Percentiles rank a stretch among this genome's conserved stretches.
phyloP scores from a whole-genome alignment of 2,113 vertebrate species.

The Calcarius ornatus region DNA sequence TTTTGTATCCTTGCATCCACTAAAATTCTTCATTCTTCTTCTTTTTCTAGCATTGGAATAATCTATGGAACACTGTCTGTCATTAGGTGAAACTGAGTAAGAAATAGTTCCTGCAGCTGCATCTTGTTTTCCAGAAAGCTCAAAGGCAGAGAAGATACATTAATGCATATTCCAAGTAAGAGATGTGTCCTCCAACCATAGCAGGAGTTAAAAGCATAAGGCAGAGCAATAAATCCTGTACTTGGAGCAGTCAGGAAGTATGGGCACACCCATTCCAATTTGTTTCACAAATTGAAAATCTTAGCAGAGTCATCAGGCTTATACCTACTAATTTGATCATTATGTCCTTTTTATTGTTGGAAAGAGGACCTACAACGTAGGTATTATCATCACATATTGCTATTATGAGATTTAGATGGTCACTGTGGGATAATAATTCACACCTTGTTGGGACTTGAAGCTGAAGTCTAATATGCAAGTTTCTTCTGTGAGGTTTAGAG shows the following conservation, averaged over 20 bases:
- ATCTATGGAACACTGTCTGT: background rate
- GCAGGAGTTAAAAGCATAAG: background rate
- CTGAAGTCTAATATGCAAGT: background rate
- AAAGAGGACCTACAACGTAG: background rate
- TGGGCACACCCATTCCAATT: background rate
- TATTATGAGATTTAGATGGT: slow-evolving; percentile 30
- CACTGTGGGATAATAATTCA: slow-evolving; percentile 39
- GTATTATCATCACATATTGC: slow-evolving; percentile 32
- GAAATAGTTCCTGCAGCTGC: background rate
- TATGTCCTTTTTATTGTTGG: slow-evolving; percentile 47
- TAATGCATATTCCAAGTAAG: background rate
- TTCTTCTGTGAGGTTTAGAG: background rate
- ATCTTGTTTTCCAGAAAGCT: background rate
- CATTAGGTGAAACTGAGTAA: background rate
- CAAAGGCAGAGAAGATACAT: background rate
- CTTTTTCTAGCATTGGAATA: background rate
- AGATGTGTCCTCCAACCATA: background rate
- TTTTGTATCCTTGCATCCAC: background rate
- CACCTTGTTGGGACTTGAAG: background rate
- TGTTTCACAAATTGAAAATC: slow-evolving; percentile 25
- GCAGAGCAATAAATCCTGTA: slow-evolving; percentile 5
- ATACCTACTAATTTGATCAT: slow-evolving; percentile 32
- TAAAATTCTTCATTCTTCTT: background rate
- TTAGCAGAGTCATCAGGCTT: slow-evolving; percentile 22
- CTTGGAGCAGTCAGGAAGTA: background rate